Evolutionary conservation across 2,888 invertebrate species (phyloP).

Genomic region (Lucinisca nassula): DNA sequence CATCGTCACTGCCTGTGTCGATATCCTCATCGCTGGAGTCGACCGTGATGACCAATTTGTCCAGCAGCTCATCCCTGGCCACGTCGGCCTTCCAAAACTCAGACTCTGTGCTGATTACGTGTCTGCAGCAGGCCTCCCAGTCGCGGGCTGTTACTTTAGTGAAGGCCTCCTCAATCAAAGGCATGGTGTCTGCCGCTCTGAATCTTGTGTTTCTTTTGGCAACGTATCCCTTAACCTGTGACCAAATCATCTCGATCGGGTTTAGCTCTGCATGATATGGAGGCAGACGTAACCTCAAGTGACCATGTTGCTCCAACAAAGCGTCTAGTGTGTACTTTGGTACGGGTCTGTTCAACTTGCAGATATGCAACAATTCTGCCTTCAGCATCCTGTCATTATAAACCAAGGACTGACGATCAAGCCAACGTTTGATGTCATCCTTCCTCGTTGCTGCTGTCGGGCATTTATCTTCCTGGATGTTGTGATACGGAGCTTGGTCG

Average conservation of each 20-base stretch:
- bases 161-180: background rate
- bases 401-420: background rate
- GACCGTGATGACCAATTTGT: no score
- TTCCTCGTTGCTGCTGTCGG: conserved; percentile 33
- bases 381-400: conserved; percentile 13
- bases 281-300: conserved; percentile 16
- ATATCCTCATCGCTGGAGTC: no score
- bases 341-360: background rate
- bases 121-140: background rate
- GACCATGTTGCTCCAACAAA: conserved; percentile 20
- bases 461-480: conserved; percentile 26
- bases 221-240: conserved; percentile 6
- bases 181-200: background rate
- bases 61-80: background rate
- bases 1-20: no score
- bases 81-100: background rate
- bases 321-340: conserved; percentile 19
- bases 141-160: background rate
- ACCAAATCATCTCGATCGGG: conserved; percentile 36
- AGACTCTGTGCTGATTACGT: background rate
- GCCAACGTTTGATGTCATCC: conserved; percentile 29
- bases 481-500: conserved; percentile 44
- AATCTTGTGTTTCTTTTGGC: background rate
- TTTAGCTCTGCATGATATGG: conserved; percentile 33
- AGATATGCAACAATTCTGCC: conserved; percentile 28